Evolutionary conservation across 2,888 invertebrate genomes (phyloP), one percentile per base, ranked within the genome.

Genomic region (Leptinotarsa rubiginosa): DNA sequence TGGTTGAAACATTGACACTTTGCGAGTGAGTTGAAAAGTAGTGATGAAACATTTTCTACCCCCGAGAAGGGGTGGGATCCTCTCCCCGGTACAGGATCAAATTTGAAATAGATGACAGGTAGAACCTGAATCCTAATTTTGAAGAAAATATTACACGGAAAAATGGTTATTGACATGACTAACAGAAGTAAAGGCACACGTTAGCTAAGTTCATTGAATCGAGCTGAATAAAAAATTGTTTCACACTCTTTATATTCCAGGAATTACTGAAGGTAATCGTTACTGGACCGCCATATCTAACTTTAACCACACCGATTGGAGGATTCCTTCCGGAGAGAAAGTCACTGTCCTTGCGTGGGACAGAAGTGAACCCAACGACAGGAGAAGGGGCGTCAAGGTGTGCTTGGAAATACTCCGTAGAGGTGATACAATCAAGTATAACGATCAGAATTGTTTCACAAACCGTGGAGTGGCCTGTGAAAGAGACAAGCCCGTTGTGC

Each of bases 401-500:
- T 50, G 50, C 50, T 7, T 50, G 50, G 50, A 50, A 50, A 15
- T 50, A 50, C 4, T 50, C 1, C 50, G n/a, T 7, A 50, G 50
- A 50, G n/a, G 50, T n/a, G 15, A 50, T 50, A 7, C n/a, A 16
- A n/a, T 50, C 16, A n/a, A 16, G 50, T 50, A 50, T 50, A 50
- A 50, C 50, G 50, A 50, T n/a, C 16, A 15, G n/a, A 15, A 50
- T 50, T 50, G 50, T 50, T 50, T n/a, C 50, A 50, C 50, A 50
- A 0, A n/a, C 12, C 50, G 50, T n/a, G 4, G n/a, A n/a, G 50
- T n/a, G 50, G 15, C 7, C 15, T 50, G 50, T 50, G 50, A 50
- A 50, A 50, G 50, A n/a, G n/a, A 16, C n/a, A 50, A 50, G n/a
- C 50, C 50, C n/a, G n/a, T 50, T n/a, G n/a, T 50, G n/a, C 50